Percentiles rank a stretch among this genome's conserved stretches.
These are phyloP conservation scores for Turnix velox DNA, from an alignment of 2,113 vertebrate species.

Conservation along the genomic window DNA sequence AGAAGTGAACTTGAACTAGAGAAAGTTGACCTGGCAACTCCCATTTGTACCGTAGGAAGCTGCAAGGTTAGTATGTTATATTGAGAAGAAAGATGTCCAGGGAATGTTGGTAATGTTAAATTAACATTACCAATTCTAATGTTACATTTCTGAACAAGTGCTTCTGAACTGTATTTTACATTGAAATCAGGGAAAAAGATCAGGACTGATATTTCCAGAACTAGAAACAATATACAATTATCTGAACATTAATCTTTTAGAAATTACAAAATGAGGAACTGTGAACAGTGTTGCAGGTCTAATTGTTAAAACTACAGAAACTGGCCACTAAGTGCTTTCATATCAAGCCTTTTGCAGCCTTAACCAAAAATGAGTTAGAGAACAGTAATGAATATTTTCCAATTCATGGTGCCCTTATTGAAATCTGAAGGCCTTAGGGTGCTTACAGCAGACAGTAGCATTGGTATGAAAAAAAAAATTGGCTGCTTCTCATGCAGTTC, in stretches of 20 bases:
- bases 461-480: not conserved
- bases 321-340: not conserved
- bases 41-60: not conserved
- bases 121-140: not conserved
- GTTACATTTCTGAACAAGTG: not conserved
- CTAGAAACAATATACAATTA: not conserved
- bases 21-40: not conserved
- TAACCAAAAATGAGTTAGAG: not conserved
- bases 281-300: not conserved
- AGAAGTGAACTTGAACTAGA: not conserved
- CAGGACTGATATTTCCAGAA: not conserved
- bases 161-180: not conserved
- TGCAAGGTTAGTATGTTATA: not conserved
- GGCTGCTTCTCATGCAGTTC: not conserved
- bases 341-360: not conserved
- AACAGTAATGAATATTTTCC: not conserved
- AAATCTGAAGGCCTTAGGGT: not conserved
- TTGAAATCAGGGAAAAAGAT: not conserved
- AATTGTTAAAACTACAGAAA: not conserved
- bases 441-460: not conserved
- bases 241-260: not conserved
- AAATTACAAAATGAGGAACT: not conserved
- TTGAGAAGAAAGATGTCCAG: not conserved
- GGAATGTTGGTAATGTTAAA: not conserved
- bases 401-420: not conserved